Evolutionary conservation across 2,888 invertebrate genomes (phyloP), one percentile per base, ranked within the genome.

Genomic region (Nomada ferruginata): DNA sequence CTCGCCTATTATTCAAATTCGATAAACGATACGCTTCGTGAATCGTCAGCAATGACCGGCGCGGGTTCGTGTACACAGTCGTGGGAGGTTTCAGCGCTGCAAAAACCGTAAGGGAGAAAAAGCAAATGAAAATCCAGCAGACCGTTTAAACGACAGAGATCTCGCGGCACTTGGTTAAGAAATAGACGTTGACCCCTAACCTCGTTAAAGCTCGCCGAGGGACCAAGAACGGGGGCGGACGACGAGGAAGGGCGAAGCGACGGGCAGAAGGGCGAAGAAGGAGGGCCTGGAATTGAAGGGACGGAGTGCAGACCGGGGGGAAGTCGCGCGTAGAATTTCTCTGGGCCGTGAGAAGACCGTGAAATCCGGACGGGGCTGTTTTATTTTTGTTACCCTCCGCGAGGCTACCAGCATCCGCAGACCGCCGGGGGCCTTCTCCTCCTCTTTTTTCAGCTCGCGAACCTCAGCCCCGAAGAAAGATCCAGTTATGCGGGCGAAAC

Each of bases 401-500:
- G 71, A 78, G 75, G 60, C 60, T 69, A 52, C 65, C 64, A 47
- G 64, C 42, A 52, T 60, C 61, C 57, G 44, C 36, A 36, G 63
- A 59, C 64, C 66, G 36, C 50, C 77, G 26, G 59, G 65, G 60
- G 65, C 47, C 23, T 61, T 15, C 23, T 18, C n/a, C 42, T 69
- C 47, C 20, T 44, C 7, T 53, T 44, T 20, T 15, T 23, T 64
- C 64, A 4, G 44, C 18, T 23, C 72, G 52, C 42, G 69, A 52
- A 63, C 70, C 60, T 70, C 63, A n/a, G 44, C 66, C 36, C 52
- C 68, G 79, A 84, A 87, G 84, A 84, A 86, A 86, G 86, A 90
- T 90, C 82, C 88, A 75, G 89, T 90, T 90, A 89, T 89, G 89
- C 90, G 86, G 85, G 88, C 85, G 88, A 89, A 88, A 88, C 89